Conservation (phyloP, 2,888 invertebrate species). For the Dryococelus australis region DNA sequence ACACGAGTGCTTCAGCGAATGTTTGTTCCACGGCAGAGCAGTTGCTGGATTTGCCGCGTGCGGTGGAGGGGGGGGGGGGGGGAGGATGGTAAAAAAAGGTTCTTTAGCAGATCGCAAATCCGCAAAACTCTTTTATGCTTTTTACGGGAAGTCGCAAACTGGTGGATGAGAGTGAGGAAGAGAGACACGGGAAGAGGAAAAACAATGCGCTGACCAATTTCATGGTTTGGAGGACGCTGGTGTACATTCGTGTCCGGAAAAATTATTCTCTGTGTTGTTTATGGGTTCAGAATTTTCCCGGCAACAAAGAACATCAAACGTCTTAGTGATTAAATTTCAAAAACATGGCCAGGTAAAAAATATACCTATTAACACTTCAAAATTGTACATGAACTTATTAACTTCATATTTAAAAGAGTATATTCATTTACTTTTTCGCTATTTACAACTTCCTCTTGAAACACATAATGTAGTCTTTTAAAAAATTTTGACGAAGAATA, state of each 20-base stretch:
- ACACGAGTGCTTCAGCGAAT: constrained; percentile 7
- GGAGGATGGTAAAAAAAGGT: neutral
- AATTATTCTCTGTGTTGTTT: neutral
- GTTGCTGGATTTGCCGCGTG: no score
- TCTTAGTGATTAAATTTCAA: no score
- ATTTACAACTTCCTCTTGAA: no score
- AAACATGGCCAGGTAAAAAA: no score
- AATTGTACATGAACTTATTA: no score
- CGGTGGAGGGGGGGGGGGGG: no score
- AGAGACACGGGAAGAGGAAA: neutral
- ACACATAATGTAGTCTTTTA: no score
- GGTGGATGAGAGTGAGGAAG: constrained; percentile 4
- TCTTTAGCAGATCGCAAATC: neutral
- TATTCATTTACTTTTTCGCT: no score
- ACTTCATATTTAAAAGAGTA: no score
- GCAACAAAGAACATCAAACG: no score
- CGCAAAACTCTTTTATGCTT: constrained; percentile 8
- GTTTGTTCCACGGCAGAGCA: neutral
- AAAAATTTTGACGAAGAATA: no score
- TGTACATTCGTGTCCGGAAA: neutral
- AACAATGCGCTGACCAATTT: neutral
- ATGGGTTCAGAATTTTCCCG: neutral
- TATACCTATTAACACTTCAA: no score
- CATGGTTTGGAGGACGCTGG: neutral
- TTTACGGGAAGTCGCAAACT: neutral